Evolutionary conservation across 2,888 invertebrate genomes (phyloP), one percentile per base, ranked within the genome.

Genomic region (Cheilosia pagana): DNA sequence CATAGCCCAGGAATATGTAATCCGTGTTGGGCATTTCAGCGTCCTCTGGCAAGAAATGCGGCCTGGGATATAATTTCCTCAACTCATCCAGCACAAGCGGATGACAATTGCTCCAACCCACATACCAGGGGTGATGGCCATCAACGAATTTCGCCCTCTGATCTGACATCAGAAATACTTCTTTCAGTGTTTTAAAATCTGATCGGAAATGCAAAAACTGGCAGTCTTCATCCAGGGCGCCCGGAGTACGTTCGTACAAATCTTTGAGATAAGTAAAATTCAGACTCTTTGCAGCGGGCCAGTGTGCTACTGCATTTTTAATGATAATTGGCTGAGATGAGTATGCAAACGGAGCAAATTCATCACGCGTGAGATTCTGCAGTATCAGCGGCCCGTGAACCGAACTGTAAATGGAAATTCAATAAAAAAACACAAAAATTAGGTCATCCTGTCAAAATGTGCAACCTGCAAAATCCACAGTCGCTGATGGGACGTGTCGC

Each of bases 101-200:
- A 92, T 98, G 96, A 89, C 98, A 98, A 90, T 98, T 98, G 75
- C 96, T 96, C 97, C 97, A 97, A 87, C 98, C 98, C 55, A 98
- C 95, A 93, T 98, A 98, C 97, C 97, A 98, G 1, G 96, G 95
- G 88, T 95, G 93, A 1, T 94, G 94, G 43, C 93, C 92, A 91
- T 95, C 94, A 31, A 90, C 92, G 4, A 90, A 87, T 57, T 89
- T 90, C 5, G 95, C 94, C 89, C 96, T 93, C 65, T 93, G 93
- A 55, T 93, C 92, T 6, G 95, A 93, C 96, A 96, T 96, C 81
- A 93, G 92, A 89, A 98, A 95, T 12, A 97, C 96, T 90, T 97
- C 96, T 81, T 93, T 93, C 75, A 98, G 90, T 28, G 95, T 94
- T 88, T 95, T 94, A 88, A 97, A 94, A 91, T 97, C 95, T 19